A percentile compares a stretch with the other conserved stretches of the same genome.
These are phyloP conservation scores for Eurystomus glaucurus DNA, from an alignment of 2,797 vertebrate species.

Conservation along the genomic window DNA sequence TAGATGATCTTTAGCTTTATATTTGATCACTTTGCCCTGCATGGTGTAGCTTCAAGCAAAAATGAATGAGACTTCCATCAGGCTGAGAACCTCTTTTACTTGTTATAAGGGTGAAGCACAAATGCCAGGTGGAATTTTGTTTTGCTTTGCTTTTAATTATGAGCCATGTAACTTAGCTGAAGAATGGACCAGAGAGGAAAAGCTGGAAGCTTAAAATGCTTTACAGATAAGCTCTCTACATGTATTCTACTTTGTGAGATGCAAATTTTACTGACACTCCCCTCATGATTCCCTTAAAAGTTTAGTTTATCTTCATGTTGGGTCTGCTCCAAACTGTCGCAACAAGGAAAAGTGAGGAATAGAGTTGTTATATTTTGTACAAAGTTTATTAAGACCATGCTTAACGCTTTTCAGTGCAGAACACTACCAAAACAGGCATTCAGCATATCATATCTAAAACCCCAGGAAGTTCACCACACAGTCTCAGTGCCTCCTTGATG, in stretches of 20 bases:
- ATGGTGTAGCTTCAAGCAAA: not conserved
- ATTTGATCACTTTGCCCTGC: not conserved
- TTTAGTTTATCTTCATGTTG: not conserved
- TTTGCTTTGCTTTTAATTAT: not conserved
- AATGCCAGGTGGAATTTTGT: not conserved
- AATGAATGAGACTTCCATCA: not conserved
- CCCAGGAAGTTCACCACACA: not conserved
- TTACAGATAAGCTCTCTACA: not conserved
- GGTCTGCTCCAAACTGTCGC: not conserved
- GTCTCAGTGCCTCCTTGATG: not conserved
- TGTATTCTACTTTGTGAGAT: not conserved
- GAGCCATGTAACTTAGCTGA: not conserved
- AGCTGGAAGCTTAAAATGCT: not conserved
- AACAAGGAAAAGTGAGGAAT: not conserved
- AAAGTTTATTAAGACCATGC: not conserved
- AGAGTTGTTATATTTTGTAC: not conserved
- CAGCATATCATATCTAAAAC: not conserved
- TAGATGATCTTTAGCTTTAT: not conserved
- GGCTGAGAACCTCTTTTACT: not conserved
- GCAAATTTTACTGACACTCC: not conserved
- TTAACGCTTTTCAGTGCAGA: not conserved
- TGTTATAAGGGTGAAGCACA: not conserved
- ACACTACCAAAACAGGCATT: not conserved
- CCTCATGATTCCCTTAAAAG: not conserved
- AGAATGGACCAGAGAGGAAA: not conserved